Base-by-base conservation (phyloP, 2,113 vertebrate species). In the Centrocercus urophasianus region DNA sequence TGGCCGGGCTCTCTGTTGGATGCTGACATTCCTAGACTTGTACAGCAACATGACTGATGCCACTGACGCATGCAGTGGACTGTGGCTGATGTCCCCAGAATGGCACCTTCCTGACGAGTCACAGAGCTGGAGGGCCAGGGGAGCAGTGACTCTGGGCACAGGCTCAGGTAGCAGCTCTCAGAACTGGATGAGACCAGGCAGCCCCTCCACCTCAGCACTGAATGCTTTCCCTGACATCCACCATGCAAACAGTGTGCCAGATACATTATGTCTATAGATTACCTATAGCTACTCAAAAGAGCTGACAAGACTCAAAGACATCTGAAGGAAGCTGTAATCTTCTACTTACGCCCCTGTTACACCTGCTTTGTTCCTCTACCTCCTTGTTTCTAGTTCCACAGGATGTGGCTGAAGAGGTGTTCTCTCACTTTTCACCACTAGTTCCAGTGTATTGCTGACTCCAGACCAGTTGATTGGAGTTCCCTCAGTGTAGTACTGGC, bases 401-500 rank as follows among this genome's bases (percentile, higher is more conserved):
- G 45, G 43, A 32, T 40, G 75, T 40, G 70, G 12, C 69, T 22
- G 28, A 56, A 28, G 11, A 42, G 8, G 43, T 57, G 27, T 54
- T 28, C 79, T 48, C 90, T 95, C 54, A 96, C 94, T 93, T 91
- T 59, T 93, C 83, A 94, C 86, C 20, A 76, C 83, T 67, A 95
- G 19, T 42, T 88, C 71, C 88, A 91, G 48, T 32, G 11, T 12
- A 10, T 70, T 13, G 80, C 95, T 96, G 59, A 42, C 54, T 38
- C 59, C 28, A 36, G 88, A 91, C 83, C 88, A 93, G 30, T 75
- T 0, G 0, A 9, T 1, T 0, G 1, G 27, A 66, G 2, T 1
- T 4, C 0, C 3, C 6, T 0, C 1, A 17, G 7, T 20, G 64
- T 27, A 88, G 42, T 93, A 96, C 72, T 93, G 93, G 79, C 90